These are phyloP conservation scores for Cervus canadensis DNA, from an alignment of 2,113 vertebrate species.

Conservation along the genomic window DNA sequence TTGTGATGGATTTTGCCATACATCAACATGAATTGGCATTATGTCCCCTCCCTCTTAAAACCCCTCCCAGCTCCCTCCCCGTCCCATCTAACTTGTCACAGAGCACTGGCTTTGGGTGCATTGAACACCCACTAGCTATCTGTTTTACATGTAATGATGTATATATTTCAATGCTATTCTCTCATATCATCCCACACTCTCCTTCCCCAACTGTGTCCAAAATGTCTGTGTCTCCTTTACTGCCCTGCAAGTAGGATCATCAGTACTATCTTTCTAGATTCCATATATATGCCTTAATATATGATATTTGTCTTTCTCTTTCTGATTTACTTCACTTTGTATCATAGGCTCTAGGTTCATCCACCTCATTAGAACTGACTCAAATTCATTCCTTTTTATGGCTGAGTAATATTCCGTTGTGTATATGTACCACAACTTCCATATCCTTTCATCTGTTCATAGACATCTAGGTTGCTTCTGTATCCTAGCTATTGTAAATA, in stretches of 20 bases:
- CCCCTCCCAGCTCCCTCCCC: background rate
- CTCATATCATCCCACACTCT: background rate
- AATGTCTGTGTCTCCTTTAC: background rate
- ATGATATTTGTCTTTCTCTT: background rate
- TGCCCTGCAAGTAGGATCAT: background rate
- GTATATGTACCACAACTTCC: background rate
- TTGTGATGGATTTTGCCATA: background rate
- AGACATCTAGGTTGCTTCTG: background rate
- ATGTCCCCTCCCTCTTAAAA: background rate
- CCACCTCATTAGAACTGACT: background rate
- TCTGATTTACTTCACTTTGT: background rate
- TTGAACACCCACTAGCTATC: background rate
- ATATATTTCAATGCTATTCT: background rate
- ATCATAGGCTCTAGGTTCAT: background rate
- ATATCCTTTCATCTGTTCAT: background rate
- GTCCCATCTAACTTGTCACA: background rate
- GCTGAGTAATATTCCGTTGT: background rate
- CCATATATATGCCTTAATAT: background rate
- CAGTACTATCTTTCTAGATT: background rate
- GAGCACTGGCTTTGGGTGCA: background rate
- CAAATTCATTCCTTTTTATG: background rate
- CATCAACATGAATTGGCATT: background rate
- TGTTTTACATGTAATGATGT: background rate
- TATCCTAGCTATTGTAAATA: background rate
- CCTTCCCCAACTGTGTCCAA: background rate